A percentile compares a stretch with the other conserved stretches of the same genome.
Evolutionary conservation across 2,797 vertebrate species (phyloP).

Genomic region (Scarus forsteni): DNA sequence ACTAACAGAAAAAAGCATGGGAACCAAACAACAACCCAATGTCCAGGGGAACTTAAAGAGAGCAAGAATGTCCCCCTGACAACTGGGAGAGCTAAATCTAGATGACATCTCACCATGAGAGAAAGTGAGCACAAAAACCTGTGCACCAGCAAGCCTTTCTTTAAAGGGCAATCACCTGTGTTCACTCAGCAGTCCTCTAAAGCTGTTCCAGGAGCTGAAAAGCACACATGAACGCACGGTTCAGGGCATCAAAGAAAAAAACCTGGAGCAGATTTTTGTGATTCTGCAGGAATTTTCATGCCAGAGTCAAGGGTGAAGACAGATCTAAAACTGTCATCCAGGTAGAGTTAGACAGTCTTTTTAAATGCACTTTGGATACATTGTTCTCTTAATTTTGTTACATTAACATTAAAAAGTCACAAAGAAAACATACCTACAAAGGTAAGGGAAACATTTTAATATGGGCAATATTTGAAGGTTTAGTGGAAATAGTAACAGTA

Average conservation of each 20-base stretch:
- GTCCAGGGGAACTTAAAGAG: slow-evolving; percentile 24
- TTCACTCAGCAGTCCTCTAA: slow-evolving; percentile 5
- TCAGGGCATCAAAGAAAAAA: slow-evolving; percentile 1
- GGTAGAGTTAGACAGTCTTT: too few relatives aligned
- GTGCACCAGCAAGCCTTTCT: slow-evolving; percentile 47
- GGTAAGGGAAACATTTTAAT: too few relatives aligned
- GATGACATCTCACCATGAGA: slow-evolving; percentile 44
- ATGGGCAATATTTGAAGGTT: too few relatives aligned
- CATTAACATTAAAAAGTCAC: too few relatives aligned
- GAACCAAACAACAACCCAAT: slow-evolving; percentile 38
- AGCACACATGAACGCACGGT: neutral
- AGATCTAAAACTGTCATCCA: neutral
- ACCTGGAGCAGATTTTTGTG: neutral
- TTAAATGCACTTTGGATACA: too few relatives aligned
- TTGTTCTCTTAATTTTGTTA: too few relatives aligned
- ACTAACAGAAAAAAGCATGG: neutral
- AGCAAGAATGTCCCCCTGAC: slow-evolving; percentile 69
- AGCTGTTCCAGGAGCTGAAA: slow-evolving; percentile 4
- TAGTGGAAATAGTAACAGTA: too few relatives aligned
- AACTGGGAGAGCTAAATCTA: slow-evolving; percentile 75
- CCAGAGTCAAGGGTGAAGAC: slow-evolving; percentile 9
- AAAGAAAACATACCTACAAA: too few relatives aligned
- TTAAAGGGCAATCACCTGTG: slow-evolving; percentile 26
- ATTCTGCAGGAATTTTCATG: slow-evolving; percentile 3
- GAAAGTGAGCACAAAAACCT: slow-evolving; percentile 64